These are phyloP conservation scores for Hypercompe scribonia DNA, from an alignment of 2,888 invertebrate species.

Conservation along the genomic window DNA sequence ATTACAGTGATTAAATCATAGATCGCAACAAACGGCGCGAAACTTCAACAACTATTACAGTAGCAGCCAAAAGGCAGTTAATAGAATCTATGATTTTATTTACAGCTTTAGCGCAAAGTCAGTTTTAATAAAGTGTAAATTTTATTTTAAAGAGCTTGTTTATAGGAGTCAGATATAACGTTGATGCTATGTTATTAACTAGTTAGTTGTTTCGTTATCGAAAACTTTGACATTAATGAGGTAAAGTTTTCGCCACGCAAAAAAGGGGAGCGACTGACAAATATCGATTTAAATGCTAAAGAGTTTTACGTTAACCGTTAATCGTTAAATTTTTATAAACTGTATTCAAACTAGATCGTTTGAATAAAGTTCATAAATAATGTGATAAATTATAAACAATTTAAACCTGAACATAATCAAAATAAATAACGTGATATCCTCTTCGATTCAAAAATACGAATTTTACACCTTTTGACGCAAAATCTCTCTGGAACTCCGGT, in stretches of 20 bases:
- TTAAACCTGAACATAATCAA: background rate
- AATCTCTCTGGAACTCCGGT: too few species aligned
- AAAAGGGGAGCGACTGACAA: constrained; percentile 44
- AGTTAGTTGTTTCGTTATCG: constrained; percentile 60
- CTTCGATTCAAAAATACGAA: too few species aligned
- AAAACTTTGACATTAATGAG: constrained; percentile 70
- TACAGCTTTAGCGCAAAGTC: constrained; percentile 28
- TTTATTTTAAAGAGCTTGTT: constrained; percentile 39
- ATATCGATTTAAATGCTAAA: constrained; percentile 32
- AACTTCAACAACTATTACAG: background rate
- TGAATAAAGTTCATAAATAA: too few species aligned
- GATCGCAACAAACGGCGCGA: background rate
- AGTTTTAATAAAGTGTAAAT: constrained; percentile 28
- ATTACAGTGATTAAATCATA: background rate
- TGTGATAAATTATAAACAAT: background rate
- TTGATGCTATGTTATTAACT: constrained; percentile 58
- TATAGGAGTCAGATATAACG: constrained; percentile 36
- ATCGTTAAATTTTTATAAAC: background rate
- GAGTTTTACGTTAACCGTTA: background rate
- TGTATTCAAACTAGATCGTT: background rate
- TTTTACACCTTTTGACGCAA: too few species aligned
- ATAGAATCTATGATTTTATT: constrained; percentile 40
- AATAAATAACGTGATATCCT: too few species aligned
- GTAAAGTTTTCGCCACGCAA: constrained; percentile 63
- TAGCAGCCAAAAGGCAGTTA: constrained; percentile 35